Evolutionary conservation across 2,797 vertebrate species (phyloP), one percentile per base, ranked within the genome.

Genomic region (Bradypus variegatus): DNA sequence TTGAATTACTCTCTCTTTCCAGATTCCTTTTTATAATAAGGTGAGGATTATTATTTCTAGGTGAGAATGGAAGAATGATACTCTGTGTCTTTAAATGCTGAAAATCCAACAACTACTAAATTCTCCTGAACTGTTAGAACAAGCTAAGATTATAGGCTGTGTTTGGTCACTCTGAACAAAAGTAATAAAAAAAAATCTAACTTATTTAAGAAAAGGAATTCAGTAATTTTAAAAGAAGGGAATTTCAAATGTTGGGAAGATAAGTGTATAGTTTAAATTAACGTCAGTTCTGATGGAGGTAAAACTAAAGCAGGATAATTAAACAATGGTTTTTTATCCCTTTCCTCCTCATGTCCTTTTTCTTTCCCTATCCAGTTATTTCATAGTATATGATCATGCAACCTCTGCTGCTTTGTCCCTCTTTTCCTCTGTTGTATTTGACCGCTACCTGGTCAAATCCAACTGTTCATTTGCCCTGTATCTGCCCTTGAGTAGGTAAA

Each of bases 171-270:
- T 77, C 70, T 77, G 33, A 82, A 67, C 16, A 62, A 45, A 86
- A 78, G 18, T 36, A 88, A 50, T 75, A 25, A 86, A 81, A 48
- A 70, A 21, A 55, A 72, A 77, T 55, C 5, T 62, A 70, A 45
- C 60, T 80, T 92, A 48, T 81, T 33, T 64, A 65, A 67, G 50
- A 73, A 75, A 92, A 92, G 45, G 29, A 69, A 69, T 55, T 70
- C 62, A 86, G 23, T 70, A 38, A 41, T 91, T 90, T 89, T 93
- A 45, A 73, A 90, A 76, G 76, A 78, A 88, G 72, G 5, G 12
- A 29, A 85, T 53, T 81, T 77, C 7, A 29, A 4, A 29, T 64
- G 65, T 94, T 82, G 70, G 58, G 48, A 62, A 76, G 67, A 36
- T 76, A 70, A 75, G 41, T 27, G 1, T 72, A 38, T 5, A 80